These are phyloP conservation scores for Schlechtendalia chinensis DNA, from an alignment of 1,140 invertebrate genomes.

Conservation along the genomic window DNA sequence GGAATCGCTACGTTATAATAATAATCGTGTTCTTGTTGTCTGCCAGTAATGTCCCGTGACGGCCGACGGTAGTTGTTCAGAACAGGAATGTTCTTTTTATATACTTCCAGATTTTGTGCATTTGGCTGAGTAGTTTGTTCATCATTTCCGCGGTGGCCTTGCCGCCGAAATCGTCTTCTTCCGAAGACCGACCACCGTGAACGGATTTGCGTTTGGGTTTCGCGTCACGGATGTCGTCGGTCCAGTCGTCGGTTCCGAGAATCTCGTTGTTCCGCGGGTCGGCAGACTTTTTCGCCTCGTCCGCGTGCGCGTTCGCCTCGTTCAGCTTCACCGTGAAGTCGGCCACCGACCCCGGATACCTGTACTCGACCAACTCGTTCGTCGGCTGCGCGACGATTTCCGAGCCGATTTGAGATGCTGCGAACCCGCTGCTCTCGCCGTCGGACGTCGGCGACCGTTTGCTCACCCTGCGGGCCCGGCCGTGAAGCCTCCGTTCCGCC, in stretches of 20 bases:
- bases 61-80: background rate
- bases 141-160: background rate
- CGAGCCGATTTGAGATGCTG: background rate
- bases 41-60: no score
- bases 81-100: constrained; percentile 15
- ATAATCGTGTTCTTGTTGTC: no score
- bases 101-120: constrained; percentile 26
- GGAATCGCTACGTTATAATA: no score
- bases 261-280: constrained; percentile 28
- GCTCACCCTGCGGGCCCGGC: background rate
- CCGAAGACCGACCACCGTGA: background rate
- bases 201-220: constrained; percentile 18
- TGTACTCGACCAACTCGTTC: background rate
- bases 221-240: background rate
- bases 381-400: background rate
- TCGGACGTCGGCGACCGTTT: background rate
- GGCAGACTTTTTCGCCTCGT: background rate
- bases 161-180: background rate
- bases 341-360: constrained; percentile 12
- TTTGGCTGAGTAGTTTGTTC: constrained; percentile 5
- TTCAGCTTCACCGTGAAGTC: constrained; percentile 37
- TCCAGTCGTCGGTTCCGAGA: background rate
- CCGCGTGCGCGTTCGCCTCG: constrained; percentile 26
- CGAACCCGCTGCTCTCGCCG: background rate
- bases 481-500: background rate